These are phyloP conservation scores for Xenopus laevis DNA, from an alignment of 2,113 vertebrate genomes.

Conservation along the genomic window DNA sequence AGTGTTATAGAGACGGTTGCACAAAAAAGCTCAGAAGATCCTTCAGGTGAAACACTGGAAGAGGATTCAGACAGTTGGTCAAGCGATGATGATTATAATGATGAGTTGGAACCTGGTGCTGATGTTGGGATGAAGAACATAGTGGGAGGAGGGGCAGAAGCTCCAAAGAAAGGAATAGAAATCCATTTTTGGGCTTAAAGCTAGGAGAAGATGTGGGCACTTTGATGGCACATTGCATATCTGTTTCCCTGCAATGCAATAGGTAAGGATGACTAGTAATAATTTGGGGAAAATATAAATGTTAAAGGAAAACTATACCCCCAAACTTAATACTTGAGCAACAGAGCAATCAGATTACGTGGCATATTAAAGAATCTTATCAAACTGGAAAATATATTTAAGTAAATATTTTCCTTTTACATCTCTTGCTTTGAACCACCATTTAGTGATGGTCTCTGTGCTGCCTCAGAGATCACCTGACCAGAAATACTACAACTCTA, in stretches of 20 bases:
- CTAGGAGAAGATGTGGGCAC: conserved; percentile 71
- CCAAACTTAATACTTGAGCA: too few species aligned
- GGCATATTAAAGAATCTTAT: too few species aligned
- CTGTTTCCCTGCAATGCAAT: conserved; percentile 68
- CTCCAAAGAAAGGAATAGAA: conserved; percentile 68
- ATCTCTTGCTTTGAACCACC: too few species aligned
- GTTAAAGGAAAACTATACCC: conserved; percentile 48
- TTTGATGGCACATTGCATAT: conserved; percentile 57
- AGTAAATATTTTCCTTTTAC: too few species aligned
- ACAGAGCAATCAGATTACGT: too few species aligned
- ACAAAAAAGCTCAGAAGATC: not conserved
- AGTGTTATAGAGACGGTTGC: conserved; percentile 4
- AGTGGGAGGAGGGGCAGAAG: conserved; percentile 55
- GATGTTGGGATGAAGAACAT: conserved; percentile 46
- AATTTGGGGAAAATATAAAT: not conserved
- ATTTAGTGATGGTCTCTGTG: too few species aligned
- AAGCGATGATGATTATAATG: conserved; percentile 21
- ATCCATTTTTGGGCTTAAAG: conserved; percentile 66
- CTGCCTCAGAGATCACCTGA: too few species aligned
- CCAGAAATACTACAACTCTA: too few species aligned
- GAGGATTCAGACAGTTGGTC: conserved; percentile 23
- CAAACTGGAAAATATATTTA: too few species aligned
- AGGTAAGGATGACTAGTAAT: conserved; percentile 52
- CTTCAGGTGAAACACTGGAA: conserved; percentile 3
- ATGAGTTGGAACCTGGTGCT: conserved; percentile 6